Base-by-base conservation (phyloP, 2,888 invertebrate species). In the Lepidochrysops patricia region DNA sequence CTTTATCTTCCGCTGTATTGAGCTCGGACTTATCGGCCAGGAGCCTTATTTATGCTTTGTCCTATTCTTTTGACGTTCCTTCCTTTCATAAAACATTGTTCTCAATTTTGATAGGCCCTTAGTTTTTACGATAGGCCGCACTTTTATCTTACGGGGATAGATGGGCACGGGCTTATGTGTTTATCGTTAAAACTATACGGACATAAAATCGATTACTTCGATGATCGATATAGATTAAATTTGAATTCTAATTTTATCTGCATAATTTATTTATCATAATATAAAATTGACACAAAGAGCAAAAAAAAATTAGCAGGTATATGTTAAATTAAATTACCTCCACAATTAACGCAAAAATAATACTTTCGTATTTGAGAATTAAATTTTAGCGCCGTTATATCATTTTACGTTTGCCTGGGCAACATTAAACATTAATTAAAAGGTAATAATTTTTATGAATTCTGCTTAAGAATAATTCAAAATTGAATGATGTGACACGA, bases 1-100 rank as follows among this genome's bases (percentile, higher is more conserved):
- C 63, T 66, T 67, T 68, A 68, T 68, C 67, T 66, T 58, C 62
- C 57, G 57, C 58, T 63, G 59, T 58, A 60, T 64, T 62, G 62
- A 62, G 58, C 61, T 27, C 15, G 32, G 34, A 26, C 57, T 25
- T 43, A 54, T 19, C 29, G 29, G 15, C 32, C 54, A 54, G 12
- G 13, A 29, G 27, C 32, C 54, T 54, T 54, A 54, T 54, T 54
- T 54, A 54, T 54, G 54, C 29, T 29, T 32, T 29, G 29, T 32
- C 32, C 32, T 54, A 54, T 32, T 54, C 54, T 32, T 54, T 54
- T 32, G 54, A 54, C 54, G 54, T 54, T 54, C 32, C 19, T 27
- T 54, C 15, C 29, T 52, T 27, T 15, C 52, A 52, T 52, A 43
- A 43, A 43, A 43, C 43, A 43, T 23, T 43, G 43, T 43, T 43